Base-by-base conservation (phyloP, 2,888 invertebrate genomes). In the Lapara coniferarum region DNA sequence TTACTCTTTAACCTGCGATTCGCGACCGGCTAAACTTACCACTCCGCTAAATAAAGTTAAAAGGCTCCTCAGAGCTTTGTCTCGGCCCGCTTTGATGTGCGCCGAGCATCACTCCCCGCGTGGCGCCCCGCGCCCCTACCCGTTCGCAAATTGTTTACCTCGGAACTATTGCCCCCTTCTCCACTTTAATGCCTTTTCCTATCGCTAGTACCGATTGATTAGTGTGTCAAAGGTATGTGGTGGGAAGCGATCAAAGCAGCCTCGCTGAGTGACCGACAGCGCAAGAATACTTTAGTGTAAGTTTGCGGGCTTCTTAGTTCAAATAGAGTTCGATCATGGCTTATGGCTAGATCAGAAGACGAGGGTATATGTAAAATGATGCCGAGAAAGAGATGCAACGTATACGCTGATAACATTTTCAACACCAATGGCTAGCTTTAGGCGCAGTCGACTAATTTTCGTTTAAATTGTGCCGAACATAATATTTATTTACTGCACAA, bases 31-130 rank as follows among this genome's bases (percentile, higher is more conserved):
- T 92, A 93, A 93, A 93, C 93, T 92, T 93, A 93, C 93, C 93
- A 93, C 93, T 93, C 91, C 86, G 92, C 92, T 93, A 93, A 93
- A 93, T 93, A 93, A 93, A 93, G 92, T 93, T 93, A 93, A 93
- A 93, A 93, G 93, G 92, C 92, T 92, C 91, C 89, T 91, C 89
- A 81, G 82, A 87, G 92, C 92, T 93, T 93, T 93, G 93, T 93
- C 93, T 93, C 91, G 92, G 84, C 85, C 83, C 88, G 87, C 92
- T 93, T 93, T 93, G 93, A 93, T 93, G 91, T 92, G 74, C 79
- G 81, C 80, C 81, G 82, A 84, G 83, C 81, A 81, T 81, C 85
- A 84, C 80, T 74, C 77, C 79, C 70, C 77, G 67, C 72, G 57
- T 67, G 58, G 59, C 53, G 46, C 69, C 71, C 71, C 72, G 76